A percentile compares a stretch with the other conserved stretches of the same genome.
phyloP scores from a whole-genome alignment of 2,113 vertebrate genomes.

The Pardalotus punctatus region DNA sequence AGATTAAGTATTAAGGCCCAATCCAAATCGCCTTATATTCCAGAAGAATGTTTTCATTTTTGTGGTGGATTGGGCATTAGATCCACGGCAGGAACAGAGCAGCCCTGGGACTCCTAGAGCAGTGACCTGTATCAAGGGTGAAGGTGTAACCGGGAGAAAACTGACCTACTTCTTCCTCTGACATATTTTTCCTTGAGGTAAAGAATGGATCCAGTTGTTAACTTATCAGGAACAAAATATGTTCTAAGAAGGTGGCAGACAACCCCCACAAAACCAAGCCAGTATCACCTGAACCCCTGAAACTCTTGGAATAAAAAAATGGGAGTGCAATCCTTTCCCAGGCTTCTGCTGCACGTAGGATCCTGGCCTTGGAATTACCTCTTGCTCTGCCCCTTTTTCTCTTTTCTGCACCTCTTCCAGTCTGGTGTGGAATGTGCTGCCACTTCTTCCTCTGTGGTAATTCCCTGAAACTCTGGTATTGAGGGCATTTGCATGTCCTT shows the following conservation, averaged over 20 bases:
- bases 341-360: neutral
- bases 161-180: neutral
- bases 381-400: neutral
- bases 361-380: neutral
- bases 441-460: neutral
- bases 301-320: neutral
- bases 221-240: neutral
- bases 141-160: neutral
- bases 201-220: neutral
- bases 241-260: neutral
- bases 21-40: slow-evolving; percentile 20
- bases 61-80: neutral
- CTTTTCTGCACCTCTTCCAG: neutral
- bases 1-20: neutral
- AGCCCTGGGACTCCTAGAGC: neutral
- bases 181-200: neutral
- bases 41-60: slow-evolving; percentile 10
- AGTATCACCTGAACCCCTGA: neutral
- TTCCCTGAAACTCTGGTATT: neutral
- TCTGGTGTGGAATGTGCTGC: neutral
- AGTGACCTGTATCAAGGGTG: neutral
- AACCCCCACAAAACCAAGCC: neutral
- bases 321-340: neutral
- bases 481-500: neutral
- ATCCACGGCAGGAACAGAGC: neutral